phyloP scores from a whole-genome alignment of 2,888 invertebrate species.

The Disparrhopalites patrizii region DNA sequence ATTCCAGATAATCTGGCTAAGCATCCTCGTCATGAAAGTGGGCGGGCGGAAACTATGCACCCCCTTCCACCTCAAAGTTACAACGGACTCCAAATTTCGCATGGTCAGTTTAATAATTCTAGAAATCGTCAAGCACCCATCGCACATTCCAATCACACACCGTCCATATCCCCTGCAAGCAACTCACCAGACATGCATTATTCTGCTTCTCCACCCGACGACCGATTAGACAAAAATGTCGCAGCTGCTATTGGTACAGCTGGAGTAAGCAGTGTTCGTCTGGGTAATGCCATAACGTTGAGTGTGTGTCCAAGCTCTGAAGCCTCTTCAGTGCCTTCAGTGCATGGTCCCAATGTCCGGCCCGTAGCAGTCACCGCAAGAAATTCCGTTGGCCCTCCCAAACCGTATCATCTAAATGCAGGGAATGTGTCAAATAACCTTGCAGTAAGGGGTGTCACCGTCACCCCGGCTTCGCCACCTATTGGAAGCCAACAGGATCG shows the following conservation, averaged over 20 bases:
- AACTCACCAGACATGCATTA: not conserved
- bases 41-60: not conserved
- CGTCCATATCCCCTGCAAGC: slow-evolving; percentile 3
- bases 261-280: slow-evolving; percentile 20
- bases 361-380: not conserved
- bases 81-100: not conserved
- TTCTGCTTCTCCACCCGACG: not conserved
- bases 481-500: not conserved
- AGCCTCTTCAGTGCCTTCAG: not conserved
- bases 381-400: not conserved
- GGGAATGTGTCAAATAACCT: slow-evolving; percentile 29
- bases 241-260: slow-evolving; percentile 31
- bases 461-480: slow-evolving; percentile 42
- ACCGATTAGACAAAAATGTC: slow-evolving; percentile 24
- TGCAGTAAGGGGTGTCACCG: slow-evolving; percentile 43
- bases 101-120: not conserved
- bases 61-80: not conserved
- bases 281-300: slow-evolving; percentile 39
- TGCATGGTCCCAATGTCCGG: too few relatives aligned
- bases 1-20: not conserved
- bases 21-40: not conserved
- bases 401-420: not conserved
- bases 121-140: not conserved
- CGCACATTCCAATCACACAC: not conserved
- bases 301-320: slow-evolving; percentile 35